Percentiles rank a stretch among this genome's conserved stretches.
Evolutionary conservation across 2,797 vertebrate genomes (phyloP).

Genomic region (Brachyalestes nurse): DNA sequence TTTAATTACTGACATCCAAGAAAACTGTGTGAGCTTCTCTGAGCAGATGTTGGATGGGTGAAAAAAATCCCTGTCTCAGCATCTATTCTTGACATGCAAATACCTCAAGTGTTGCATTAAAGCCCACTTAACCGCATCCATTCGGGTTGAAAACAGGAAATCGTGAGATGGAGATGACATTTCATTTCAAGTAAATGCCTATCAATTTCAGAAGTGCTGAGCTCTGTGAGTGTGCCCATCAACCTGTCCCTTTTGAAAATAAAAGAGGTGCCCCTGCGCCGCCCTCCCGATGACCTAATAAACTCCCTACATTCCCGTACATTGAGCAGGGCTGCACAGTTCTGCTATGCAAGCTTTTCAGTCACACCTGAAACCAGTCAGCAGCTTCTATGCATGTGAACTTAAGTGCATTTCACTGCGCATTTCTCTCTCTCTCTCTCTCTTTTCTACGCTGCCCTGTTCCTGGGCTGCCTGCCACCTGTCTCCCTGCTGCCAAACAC

Average conservation of each 20-base stretch:
- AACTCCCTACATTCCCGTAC: background rate
- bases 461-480: conserved; percentile 50
- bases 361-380: conserved; percentile 17
- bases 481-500: conserved; percentile 40
- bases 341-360: background rate
- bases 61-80: conserved; percentile 67
- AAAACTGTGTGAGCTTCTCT: conserved; percentile 46
- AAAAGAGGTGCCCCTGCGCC: background rate
- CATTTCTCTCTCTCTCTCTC: conserved; percentile 15
- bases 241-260: background rate
- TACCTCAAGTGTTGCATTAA: conserved; percentile 60
- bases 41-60: conserved; percentile 69
- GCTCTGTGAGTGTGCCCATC: conserved; percentile 4
- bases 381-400: conserved; percentile 13
- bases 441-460: conserved; percentile 20
- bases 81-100: conserved; percentile 73
- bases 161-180: conserved; percentile 59
- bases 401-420: background rate
- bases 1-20: conserved; percentile 23
- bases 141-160: conserved; percentile 69
- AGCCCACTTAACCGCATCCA: conserved; percentile 70
- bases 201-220: conserved; percentile 52
- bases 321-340: background rate
- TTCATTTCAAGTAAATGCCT: conserved; percentile 58
- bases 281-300: background rate